Conservation (phyloP, 1,140 invertebrate species). For the Drosophila arawakana region DNA sequence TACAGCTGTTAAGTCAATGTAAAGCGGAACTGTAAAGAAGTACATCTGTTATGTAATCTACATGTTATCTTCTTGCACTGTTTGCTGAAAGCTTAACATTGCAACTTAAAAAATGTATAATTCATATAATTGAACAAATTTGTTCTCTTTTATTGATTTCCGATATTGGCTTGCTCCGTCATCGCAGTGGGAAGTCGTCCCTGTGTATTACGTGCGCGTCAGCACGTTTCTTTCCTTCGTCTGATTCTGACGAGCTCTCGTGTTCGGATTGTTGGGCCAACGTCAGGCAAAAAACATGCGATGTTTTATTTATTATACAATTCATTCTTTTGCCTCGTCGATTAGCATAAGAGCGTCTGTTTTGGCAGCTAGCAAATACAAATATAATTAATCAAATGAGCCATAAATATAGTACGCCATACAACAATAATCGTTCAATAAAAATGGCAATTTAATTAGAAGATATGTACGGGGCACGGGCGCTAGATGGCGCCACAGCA, state of each 20-base stretch:
- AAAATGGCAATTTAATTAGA: slow-evolving; percentile 69
- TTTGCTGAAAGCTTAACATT: slow-evolving; percentile 6
- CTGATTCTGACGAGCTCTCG: slow-evolving; percentile 23
- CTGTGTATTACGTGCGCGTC: slow-evolving; percentile 55
- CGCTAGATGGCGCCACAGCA: slow-evolving; percentile 68
- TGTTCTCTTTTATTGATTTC: slow-evolving; percentile 67
- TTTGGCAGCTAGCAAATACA: slow-evolving; percentile 38
- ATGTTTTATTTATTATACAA: slow-evolving; percentile 70
- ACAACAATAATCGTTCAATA: slow-evolving; percentile 3
- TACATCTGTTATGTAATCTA: background rate
- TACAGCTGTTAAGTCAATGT: background rate
- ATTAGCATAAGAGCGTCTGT: slow-evolving; percentile 36
- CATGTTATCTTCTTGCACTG: background rate
- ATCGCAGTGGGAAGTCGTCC: slow-evolving; percentile 28
- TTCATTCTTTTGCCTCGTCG: slow-evolving; percentile 28
- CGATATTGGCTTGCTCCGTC: slow-evolving; percentile 45
- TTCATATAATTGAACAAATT: slow-evolving; percentile 1
- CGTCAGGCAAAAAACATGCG: slow-evolving; percentile 54
- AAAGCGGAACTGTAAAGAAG: background rate
- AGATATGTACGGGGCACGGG: slow-evolving; percentile 26
- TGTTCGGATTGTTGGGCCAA: slow-evolving; percentile 12
- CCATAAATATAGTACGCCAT: slow-evolving; percentile 46
- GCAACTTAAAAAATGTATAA: background rate
- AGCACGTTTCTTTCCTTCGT: slow-evolving; percentile 57
- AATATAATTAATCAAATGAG: slow-evolving; percentile 72